Conservation (phyloP, 2,113 vertebrate genomes). For the Otus sunia region DNA sequence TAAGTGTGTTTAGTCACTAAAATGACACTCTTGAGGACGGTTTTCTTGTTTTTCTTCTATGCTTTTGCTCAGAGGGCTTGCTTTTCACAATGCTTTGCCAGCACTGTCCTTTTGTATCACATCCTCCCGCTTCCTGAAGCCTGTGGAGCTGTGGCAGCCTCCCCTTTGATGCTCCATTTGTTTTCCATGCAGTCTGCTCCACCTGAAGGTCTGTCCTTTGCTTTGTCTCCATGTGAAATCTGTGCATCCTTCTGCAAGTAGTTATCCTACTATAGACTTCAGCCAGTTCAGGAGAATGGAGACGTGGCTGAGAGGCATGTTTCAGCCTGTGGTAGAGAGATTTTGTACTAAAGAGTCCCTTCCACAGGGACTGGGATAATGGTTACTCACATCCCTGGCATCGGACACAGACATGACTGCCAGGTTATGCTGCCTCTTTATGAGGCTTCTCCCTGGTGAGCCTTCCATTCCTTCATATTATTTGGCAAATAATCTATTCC, state of each 20-base stretch:
- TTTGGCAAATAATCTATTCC: background rate
- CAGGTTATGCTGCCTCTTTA: background rate
- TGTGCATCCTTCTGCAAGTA: background rate
- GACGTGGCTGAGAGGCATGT: background rate
- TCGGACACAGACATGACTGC: background rate
- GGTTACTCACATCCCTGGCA: background rate
- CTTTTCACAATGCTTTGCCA: background rate
- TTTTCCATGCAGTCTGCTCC: background rate
- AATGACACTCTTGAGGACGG: background rate
- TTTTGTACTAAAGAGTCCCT: background rate
- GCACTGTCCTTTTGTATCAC: background rate
- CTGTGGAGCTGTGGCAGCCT: background rate
- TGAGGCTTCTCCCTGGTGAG: background rate
- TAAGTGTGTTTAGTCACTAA: background rate
- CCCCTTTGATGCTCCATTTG: background rate
- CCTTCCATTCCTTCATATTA: background rate
- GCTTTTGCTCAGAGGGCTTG: background rate
- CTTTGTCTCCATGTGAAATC: background rate
- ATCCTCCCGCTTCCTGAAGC: background rate
- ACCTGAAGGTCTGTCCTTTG: background rate
- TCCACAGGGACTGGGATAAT: background rate
- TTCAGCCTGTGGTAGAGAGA: background rate
- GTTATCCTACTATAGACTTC: background rate
- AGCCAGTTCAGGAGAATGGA: background rate
- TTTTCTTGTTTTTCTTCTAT: background rate